Base-by-base conservation (phyloP, 2,888 invertebrate species). In the Chorisops tibialis region DNA sequence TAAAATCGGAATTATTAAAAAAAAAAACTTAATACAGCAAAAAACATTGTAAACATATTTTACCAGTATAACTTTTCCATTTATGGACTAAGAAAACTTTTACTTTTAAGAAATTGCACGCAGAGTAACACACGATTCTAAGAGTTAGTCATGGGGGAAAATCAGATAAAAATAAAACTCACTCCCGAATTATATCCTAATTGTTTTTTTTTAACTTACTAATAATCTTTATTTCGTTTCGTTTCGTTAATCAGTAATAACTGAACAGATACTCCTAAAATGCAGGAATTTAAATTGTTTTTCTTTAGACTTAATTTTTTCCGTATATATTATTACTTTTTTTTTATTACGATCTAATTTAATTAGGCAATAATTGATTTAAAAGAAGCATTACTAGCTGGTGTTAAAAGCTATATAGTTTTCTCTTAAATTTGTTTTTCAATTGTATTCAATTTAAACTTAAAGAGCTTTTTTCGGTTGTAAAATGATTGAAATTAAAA, bases 261-360 rank as follows among this genome's bases (percentile, higher is more conserved):
- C 70, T 75, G 70, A 75, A 78, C 67, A 78, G 65, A 70, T 78
- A 78, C 71, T 78, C 77, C 77, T 77, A 76, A 50, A 63, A 61
- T 9, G 30, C 19, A 21, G 47, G 11, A n/a, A 12, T 18, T 47
- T 37, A 38, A 54, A 38, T 39, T 12, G n/a, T n/a, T n/a, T n/a
- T n/a, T n/a, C n/a, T n/a, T n/a, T n/a, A n/a, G n/a, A n/a, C 12
- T 37, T 11, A 9, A 37, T 7, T 37, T 37, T 37, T 37, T 11
- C 7, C 12, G 7, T 11, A 9, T 7, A 11, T 37, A 11, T 37
- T 37, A 11, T 37, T 7, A 37, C 12, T 37, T 37, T 41, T 14
- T 41, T 41, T 41, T 41, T 30, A 30, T n/a, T 30, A 30, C 30
- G 30, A 30, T 7, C 30, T 7, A 30, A 30, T 7, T 30, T 12